Percentiles rank a stretch among this genome's conserved stretches.
These are phyloP conservation scores for Zeugodacus cucurbitae DNA, from an alignment of 1,140 invertebrate genomes.

Conservation along the genomic window DNA sequence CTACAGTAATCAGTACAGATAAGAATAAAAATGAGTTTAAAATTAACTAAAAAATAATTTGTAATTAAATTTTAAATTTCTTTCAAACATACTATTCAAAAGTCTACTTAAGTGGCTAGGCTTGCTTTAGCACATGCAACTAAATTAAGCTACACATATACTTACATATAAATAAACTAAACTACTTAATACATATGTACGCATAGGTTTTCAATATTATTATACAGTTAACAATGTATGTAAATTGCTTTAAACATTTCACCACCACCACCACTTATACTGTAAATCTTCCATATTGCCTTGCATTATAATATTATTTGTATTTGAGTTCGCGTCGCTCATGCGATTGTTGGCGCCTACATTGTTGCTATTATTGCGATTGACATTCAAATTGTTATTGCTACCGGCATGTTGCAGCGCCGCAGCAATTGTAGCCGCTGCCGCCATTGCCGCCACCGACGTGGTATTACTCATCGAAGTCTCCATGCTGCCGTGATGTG, in stretches of 20 bases:
- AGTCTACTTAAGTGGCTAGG: background rate
- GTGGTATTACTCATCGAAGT: slow-evolving; percentile 51
- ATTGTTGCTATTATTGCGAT: slow-evolving; percentile 57
- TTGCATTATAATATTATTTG: slow-evolving; percentile 64
- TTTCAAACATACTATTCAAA: background rate
- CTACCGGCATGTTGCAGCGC: slow-evolving; percentile 56
- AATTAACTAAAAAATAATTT: slow-evolving; percentile 20
- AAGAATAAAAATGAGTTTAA: slow-evolving; percentile 20
- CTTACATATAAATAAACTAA: background rate
- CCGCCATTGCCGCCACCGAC: slow-evolving; percentile 54
- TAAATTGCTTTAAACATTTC: slow-evolving; percentile 48
- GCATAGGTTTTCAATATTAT: background rate
- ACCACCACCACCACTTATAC: slow-evolving; percentile 66
- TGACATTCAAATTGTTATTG: slow-evolving; percentile 63
- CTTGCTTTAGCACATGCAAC: background rate
- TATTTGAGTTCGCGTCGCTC: slow-evolving; percentile 55
- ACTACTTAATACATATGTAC: background rate
- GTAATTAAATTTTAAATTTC: background rate
- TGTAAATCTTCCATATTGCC: slow-evolving; percentile 64
- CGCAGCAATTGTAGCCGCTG: slow-evolving; percentile 59
- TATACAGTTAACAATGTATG: too few species aligned
- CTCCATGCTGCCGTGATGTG: slow-evolving; percentile 36
- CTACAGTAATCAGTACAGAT: slow-evolving; percentile 40
- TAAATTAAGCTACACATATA: background rate
- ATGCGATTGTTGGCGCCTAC: slow-evolving; percentile 50